A percentile compares a stretch with the other conserved stretches of the same genome.
phyloP scores from a whole-genome alignment of 2,888 invertebrate species.

The Synanthedon myopaeformis region DNA sequence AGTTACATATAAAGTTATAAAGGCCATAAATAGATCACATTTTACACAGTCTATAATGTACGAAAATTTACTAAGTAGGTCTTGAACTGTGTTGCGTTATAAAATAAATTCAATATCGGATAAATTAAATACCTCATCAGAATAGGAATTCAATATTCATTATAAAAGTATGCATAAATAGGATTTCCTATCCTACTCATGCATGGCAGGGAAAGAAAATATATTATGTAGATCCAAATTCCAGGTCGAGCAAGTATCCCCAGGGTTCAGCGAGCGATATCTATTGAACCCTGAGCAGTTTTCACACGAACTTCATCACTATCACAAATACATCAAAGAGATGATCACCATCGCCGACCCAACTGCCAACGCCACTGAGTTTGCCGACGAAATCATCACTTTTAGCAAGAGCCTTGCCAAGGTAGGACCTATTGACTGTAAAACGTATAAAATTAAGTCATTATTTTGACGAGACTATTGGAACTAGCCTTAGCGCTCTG shows the following conservation, averaged over 20 bases:
- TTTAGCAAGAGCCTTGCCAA: slow-evolving; percentile 74
- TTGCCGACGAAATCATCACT: slow-evolving; percentile 71
- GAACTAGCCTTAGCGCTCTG: too few relatives aligned
- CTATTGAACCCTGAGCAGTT: slow-evolving; percentile 72
- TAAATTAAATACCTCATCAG: not conserved
- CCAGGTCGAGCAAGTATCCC: slow-evolving; percentile 75
- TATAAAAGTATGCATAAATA: not conserved
- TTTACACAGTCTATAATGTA: too few relatives aligned
- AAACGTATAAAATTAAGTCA: too few relatives aligned
- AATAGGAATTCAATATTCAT: not conserved
- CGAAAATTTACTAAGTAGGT: too few relatives aligned
- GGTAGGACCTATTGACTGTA: slow-evolving; percentile 32
- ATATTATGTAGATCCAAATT: slow-evolving; percentile 7
- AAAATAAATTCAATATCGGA: too few relatives aligned
- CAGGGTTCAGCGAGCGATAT: slow-evolving; percentile 76
- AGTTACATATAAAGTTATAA: too few relatives aligned
- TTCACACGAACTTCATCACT: slow-evolving; percentile 70
- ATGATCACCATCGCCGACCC: slow-evolving; percentile 66
- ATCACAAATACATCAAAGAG: slow-evolving; percentile 70
- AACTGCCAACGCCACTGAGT: slow-evolving; percentile 45
- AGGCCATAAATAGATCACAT: too few relatives aligned
- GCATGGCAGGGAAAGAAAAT: too few relatives aligned
- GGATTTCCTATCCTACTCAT: not conserved
- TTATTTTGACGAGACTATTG: too few relatives aligned
- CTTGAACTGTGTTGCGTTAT: too few relatives aligned